These are phyloP conservation scores for Agonopterix subpropinquella DNA, from an alignment of 2,888 invertebrate genomes.

Conservation along the genomic window DNA sequence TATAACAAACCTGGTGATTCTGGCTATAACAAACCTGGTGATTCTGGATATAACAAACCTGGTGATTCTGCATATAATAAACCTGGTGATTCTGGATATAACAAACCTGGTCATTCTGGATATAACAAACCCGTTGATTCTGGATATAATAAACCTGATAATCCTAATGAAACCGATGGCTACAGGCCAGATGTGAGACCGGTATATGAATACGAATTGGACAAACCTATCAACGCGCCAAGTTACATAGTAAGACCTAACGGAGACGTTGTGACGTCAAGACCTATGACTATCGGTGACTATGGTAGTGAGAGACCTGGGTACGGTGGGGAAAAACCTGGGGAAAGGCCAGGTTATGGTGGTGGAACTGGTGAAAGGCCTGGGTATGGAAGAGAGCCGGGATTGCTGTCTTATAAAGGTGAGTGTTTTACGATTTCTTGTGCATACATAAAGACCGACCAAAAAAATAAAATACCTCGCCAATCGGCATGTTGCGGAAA, in stretches of 20 bases:
- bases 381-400: conserved; percentile 18
- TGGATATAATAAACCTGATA: conserved; percentile 8
- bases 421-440: conserved; percentile 18
- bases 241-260: conserved; percentile 46
- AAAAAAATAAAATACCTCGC: too few relatives aligned
- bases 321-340: conserved; percentile 30
- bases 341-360: conserved; percentile 22
- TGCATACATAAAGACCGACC: too few relatives aligned
- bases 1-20: conserved; percentile 10
- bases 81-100: too few relatives aligned
- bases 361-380: conserved; percentile 38
- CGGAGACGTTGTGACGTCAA: conserved; percentile 53
- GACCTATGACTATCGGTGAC: conserved; percentile 49
- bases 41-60: too few relatives aligned
- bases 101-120: too few relatives aligned
- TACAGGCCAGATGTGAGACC: conserved; percentile 41
- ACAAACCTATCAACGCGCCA: conserved; percentile 43
- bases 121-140: not conserved
- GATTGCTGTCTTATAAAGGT: conserved; percentile 44
- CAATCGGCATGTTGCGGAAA: too few relatives aligned
- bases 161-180: conserved; percentile 14
- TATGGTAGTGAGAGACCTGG: conserved; percentile 34
- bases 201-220: conserved; percentile 56
- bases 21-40: too few relatives aligned
- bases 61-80: too few relatives aligned